Percentiles rank a stretch among this genome's conserved stretches.
Conservation (phyloP, 2,797 vertebrate genomes). For the Mormyrus hasselquistii region DNA sequence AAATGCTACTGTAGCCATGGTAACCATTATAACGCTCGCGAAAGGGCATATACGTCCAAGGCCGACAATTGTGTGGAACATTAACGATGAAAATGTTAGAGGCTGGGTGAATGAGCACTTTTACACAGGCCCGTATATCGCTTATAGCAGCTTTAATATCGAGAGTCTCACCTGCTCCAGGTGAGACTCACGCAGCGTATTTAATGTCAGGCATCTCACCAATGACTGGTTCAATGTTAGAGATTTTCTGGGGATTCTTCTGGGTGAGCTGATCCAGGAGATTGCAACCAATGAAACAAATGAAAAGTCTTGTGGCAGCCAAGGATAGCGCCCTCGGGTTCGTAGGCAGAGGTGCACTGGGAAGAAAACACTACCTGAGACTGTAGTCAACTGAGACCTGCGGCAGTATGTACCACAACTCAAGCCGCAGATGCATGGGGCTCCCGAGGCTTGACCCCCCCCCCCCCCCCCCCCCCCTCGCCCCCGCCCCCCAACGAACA, state of each 20-base stretch:
- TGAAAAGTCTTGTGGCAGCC: background rate
- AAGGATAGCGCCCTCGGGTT: background rate
- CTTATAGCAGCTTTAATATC: background rate
- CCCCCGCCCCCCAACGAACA: too few relatives aligned
- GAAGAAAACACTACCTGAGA: background rate
- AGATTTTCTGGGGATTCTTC: background rate
- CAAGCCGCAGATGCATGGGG: background rate
- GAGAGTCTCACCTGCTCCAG: background rate
- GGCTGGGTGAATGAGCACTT: background rate
- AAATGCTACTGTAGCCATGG: background rate
- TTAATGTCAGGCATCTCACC: background rate
- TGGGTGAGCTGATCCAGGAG: background rate
- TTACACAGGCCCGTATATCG: background rate
- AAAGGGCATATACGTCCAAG: background rate
- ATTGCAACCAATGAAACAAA: background rate
- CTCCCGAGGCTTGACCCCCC: background rate
- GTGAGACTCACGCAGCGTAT: background rate
- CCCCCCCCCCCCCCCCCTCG: too few relatives aligned
- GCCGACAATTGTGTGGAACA: background rate
- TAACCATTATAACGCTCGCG: background rate
- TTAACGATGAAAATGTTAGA: background rate
- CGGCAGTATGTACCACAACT: background rate
- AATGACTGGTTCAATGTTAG: background rate
- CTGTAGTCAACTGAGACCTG: background rate
- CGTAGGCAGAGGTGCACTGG: background rate